Evolutionary conservation across 2,888 invertebrate genomes (phyloP), one percentile per base, ranked within the genome.

Genomic region (Yponomeuta sedellus): DNA sequence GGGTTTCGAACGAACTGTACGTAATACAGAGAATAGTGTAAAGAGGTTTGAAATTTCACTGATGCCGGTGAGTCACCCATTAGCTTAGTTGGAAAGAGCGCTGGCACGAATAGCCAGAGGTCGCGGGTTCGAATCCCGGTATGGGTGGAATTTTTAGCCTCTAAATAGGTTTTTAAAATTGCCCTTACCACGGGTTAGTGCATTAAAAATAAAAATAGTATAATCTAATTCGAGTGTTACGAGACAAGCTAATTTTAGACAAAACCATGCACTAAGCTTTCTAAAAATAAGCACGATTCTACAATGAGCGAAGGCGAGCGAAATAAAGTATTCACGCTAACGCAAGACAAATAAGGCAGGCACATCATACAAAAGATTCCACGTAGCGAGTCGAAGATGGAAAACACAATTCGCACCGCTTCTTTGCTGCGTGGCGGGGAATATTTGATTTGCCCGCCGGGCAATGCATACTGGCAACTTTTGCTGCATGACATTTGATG

Each of bases 291-390:
- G 16, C 44, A 12, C 44, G 44, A 2, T 16, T 12, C 44, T 12
- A 20, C 22, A 59, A 20, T 59, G 59, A 25, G 25, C 59, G 25
- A 59, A 59, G 25, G 22, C 59, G 59, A 10, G 25, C 25, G 25
- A 58, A 58, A 58, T 58, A 58, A 59, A 59, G 16, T 59, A 59
- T 59, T 59, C 59, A 59, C 10, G 59, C 25, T 22, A 59, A 59
- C 25, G 10, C 59, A 20, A 59, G 59, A 59, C 59, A 59, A 59
- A 59, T 59, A 59, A 6, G 59, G 25, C 58, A 2, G 11, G 59
- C 20, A 59, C 59, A 59, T 59, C 25, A 59, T 20, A 59, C 22
- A 59, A 59, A 59, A 59, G 25, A 52, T 12, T 59, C 59, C 25
- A 22, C 25, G 59, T 59, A 6, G 6, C 12, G 11, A 25, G 20